Percentiles rank a stretch among this genome's conserved stretches.
Evolutionary conservation across 2,797 vertebrate species (phyloP).

Genomic region (Tragopan temminckii): DNA sequence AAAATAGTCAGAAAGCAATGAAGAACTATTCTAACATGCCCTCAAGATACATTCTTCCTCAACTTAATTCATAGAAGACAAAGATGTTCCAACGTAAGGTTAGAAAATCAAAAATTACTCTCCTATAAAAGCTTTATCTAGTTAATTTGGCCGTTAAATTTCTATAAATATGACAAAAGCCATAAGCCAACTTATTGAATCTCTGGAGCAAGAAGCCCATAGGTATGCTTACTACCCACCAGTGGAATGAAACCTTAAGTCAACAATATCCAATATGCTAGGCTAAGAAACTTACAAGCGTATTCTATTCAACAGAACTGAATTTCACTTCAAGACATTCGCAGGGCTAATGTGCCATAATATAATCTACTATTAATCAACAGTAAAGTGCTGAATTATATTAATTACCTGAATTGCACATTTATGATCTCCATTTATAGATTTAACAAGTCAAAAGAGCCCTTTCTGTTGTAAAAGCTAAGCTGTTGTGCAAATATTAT

Average conservation of each 20-base stretch:
- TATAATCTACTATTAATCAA: conserved; percentile 89
- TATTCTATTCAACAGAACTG: conserved; percentile 77
- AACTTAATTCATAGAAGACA: not conserved
- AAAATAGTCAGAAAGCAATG: not conserved
- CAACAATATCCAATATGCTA: conserved; percentile 41
- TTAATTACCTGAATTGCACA: conserved; percentile 89
- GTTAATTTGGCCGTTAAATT: not conserved
- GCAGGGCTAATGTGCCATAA: conserved; percentile 90
- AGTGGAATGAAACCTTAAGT: conserved; percentile 54
- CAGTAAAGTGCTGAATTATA: conserved; percentile 96
- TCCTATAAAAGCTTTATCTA: not conserved
- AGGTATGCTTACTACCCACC: conserved; percentile 22
- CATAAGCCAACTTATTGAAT: conserved; percentile 22
- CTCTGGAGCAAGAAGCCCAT: conserved; percentile 24
- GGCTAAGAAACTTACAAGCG: conserved; percentile 59
- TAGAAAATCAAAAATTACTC: not conserved
- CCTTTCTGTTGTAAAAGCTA: conserved; percentile 91
- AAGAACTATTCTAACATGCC: conserved; percentile 25
- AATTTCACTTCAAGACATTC: conserved; percentile 91
- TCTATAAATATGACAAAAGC: conserved; percentile 28
- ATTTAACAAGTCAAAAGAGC: conserved; percentile 90
- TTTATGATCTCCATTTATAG: conserved; percentile 81
- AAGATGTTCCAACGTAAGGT: not conserved
- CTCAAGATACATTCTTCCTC: conserved; percentile 3
- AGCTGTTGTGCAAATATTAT: conserved; percentile 86